These are phyloP conservation scores for Heterodera carotae DNA, from an alignment of 1,140 invertebrate genomes.

Conservation along the genomic window DNA sequence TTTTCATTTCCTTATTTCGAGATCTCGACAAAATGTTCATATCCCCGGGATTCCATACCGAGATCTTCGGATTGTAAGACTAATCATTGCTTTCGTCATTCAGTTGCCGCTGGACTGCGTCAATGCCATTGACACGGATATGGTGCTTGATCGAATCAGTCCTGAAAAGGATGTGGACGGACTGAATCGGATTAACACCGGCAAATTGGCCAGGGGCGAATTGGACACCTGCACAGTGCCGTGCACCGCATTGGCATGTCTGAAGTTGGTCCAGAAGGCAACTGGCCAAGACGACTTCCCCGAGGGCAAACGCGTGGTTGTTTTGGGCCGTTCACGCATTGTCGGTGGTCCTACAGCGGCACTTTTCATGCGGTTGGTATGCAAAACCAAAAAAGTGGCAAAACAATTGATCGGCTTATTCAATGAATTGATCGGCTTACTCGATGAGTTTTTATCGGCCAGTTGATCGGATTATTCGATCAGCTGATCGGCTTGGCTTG, in stretches of 20 bases:
- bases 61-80: too few relatives aligned
- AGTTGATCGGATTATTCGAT: too few relatives aligned
- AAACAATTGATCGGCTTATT: too few relatives aligned
- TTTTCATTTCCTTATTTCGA: too few relatives aligned
- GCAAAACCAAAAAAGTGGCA: neutral
- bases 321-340: constrained; percentile 93
- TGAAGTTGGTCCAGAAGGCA: constrained; percentile 60
- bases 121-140: constrained; percentile 55
- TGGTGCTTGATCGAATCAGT: constrained; percentile 55
- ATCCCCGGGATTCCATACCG: too few relatives aligned
- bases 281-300: constrained; percentile 69
- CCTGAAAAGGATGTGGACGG: constrained; percentile 63
- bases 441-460: too few relatives aligned
- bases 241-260: constrained; percentile 62
- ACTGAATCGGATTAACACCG: constrained; percentile 51
- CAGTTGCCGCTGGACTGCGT: constrained; percentile 60
- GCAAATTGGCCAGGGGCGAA: constrained; percentile 59
- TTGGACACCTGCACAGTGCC: constrained; percentile 53
- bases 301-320: constrained; percentile 83
- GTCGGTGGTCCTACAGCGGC: constrained; percentile 92
- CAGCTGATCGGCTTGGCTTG: too few relatives aligned
- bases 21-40: too few relatives aligned
- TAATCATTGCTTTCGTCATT: too few relatives aligned
- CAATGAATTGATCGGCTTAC: neutral
- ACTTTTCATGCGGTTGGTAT: constrained; percentile 83